A percentile compares a stretch with the other conserved stretches of the same genome.
Evolutionary conservation across 37 sponge, comb jelly and placozoan genomes (phyloP).

Genomic region (Petrosia ficiformis): DNA sequence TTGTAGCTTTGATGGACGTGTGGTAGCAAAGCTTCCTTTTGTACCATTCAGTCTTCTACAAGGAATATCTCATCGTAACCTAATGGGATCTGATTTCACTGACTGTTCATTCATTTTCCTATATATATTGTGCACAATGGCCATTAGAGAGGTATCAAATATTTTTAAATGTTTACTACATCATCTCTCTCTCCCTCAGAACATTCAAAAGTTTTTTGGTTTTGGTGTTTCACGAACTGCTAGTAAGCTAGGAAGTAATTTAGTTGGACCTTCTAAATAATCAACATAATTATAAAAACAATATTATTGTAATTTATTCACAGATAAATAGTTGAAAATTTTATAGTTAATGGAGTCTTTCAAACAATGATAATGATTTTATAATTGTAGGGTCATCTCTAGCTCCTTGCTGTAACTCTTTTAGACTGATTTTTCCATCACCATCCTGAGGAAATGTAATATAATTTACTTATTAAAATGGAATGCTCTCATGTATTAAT

Average conservation of each 20-base stretch:
- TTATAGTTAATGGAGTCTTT: conserved; percentile 12
- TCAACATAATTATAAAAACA: too few relatives aligned
- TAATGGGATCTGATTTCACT: conserved; percentile 92
- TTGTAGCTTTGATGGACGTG: conserved; percentile 96
- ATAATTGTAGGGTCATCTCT: conserved; percentile 56
- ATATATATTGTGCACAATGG: conserved; percentile 99
- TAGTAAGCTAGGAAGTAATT: conserved; percentile 44
- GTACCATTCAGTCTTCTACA: conserved; percentile 80
- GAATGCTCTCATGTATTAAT: too few relatives aligned
- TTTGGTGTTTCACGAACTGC: conserved; percentile 69
- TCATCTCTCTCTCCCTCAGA: conserved; percentile 28
- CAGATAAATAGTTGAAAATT: background rate
- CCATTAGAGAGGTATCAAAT: conserved; percentile 94
- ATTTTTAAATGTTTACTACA: background rate
- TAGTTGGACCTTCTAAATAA: conserved; percentile 22
- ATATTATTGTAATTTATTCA: background rate
- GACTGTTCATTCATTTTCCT: conserved; percentile 99
- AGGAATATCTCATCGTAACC: conserved; percentile 95
- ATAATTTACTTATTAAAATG: too few relatives aligned
- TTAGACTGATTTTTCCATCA: conserved; percentile 40
- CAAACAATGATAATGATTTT: conserved; percentile 37
- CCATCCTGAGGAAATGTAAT: conserved; percentile 30
- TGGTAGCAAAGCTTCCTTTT: conserved; percentile 97
- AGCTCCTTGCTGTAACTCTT: conserved; percentile 50
- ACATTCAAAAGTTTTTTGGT: conserved; percentile 71